A percentile compares a stretch with the other conserved stretches of the same genome.
Evolutionary conservation across 2,113 vertebrate genomes (phyloP).

Genomic region (Telmatochromis sp.): DNA sequence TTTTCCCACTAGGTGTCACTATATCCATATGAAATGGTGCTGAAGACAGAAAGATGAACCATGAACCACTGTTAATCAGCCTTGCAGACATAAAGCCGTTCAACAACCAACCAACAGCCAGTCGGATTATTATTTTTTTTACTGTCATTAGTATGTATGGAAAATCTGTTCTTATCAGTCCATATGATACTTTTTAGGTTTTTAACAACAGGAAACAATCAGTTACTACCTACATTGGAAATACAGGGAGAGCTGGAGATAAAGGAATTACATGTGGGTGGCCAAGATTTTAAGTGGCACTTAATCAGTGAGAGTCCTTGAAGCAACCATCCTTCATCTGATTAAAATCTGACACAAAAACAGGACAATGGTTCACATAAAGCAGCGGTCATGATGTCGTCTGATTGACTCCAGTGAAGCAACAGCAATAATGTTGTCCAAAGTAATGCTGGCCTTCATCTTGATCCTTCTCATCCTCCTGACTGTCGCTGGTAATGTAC

Average conservation of each 20-base stretch:
- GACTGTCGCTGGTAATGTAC: conserved; percentile 84
- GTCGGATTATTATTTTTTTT: accelerated
- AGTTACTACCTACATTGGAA: neutral
- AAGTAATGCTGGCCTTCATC: conserved; percentile 62
- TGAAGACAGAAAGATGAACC: neutral
- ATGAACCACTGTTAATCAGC: neutral
- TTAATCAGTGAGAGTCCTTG: neutral
- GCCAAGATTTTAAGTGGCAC: neutral
- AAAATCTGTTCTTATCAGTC: neutral
- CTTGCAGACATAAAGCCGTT: neutral
- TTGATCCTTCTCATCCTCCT: conserved; percentile 77
- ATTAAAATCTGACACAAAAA: neutral
- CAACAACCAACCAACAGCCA: neutral
- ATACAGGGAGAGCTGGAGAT: neutral
- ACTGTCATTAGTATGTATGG: neutral
- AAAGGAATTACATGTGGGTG: neutral
- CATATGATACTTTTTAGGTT: neutral
- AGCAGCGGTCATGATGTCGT: neutral
- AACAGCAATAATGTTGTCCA: conserved; percentile 46
- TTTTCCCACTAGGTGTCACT: conserved; percentile 56
- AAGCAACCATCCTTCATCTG: neutral
- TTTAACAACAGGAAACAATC: neutral
- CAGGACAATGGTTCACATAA: neutral
- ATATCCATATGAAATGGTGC: conserved; percentile 4
- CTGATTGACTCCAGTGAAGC: neutral